Base-by-base conservation (phyloP, 1,140 invertebrate species). In the Aphis gossypii region DNA sequence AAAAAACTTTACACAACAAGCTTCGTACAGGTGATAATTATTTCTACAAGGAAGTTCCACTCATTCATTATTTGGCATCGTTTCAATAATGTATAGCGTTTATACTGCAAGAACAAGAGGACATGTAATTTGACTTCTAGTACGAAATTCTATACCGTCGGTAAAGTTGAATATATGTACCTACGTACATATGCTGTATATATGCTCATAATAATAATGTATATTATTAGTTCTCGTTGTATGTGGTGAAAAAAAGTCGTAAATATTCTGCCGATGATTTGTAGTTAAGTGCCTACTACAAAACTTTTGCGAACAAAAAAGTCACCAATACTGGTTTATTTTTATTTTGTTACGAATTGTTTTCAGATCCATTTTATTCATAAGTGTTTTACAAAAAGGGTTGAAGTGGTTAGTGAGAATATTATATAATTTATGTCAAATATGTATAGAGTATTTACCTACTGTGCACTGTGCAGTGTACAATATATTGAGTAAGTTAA, bases 201-300 rank as follows among this genome's bases (percentile, higher is more conserved):
- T 6, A 18, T n/a, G n/a, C 30, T n/a, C 3, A 18, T 76, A 76
- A 68, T n/a, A 35, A 76, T 76, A 76, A 76, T 76, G 23, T 76
- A n/a, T n/a, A 76, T n/a, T 76, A 76, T n/a, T 68, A 68, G 60
- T 68, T 5, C 11, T 14, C 0, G 60, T 76, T 18, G 30, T 76
- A 6, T 1, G 60, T 4, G 48, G 60, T 76, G 30, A 4, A 76
- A 76, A n/a, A 76, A n/a, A 76, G 60, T 76, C 60, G 60, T 76
- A 76, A 76, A 76, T 76, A 76, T 76, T 76, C 60, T 76, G 60
- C n/a, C 60, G 30, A n/a, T 76, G 60, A 76, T 76, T 76, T 76
- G 60, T 76, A 76, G 30, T 76, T 35, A 76, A 76, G 60, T 76
- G n/a, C 60, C 30, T n/a, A n/a, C 60, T 76, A 2, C 60, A n/a